phyloP scores from a whole-genome alignment of 23 tunicate genomes.

The Botrylloides violaceus region DNA sequence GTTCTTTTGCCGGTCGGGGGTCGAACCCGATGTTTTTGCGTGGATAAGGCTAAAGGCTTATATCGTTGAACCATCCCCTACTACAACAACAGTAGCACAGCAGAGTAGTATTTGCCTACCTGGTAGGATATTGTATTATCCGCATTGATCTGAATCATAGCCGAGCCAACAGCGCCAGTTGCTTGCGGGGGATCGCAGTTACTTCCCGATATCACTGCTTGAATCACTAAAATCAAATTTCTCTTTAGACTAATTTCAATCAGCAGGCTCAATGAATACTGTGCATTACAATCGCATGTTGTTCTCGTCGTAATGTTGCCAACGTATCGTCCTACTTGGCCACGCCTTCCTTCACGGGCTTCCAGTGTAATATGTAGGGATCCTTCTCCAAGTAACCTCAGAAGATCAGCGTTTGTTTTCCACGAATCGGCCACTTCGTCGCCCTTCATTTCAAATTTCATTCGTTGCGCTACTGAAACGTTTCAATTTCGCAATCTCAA shows the following conservation, averaged over 20 bases:
- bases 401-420: constrained; percentile 55
- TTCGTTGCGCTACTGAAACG: not conserved
- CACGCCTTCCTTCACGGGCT: constrained; percentile 8
- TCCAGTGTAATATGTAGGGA: constrained; percentile 30
- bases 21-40: too few species aligned
- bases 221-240: constrained; percentile 25
- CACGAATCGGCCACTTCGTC: constrained; percentile 56
- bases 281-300: constrained; percentile 44
- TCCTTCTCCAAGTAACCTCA: constrained; percentile 39
- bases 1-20: too few species aligned
- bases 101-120: constrained; percentile 20
- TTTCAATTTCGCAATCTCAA: not conserved
- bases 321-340: not conserved
- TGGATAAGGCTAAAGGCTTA: too few species aligned
- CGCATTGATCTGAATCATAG: constrained; percentile 30
- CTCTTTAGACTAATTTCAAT: not conserved
- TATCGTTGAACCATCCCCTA: too few species aligned
- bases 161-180: constrained; percentile 78
- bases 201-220: constrained; percentile 73
- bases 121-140: constrained; percentile 57
- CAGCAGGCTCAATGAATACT: not conserved
- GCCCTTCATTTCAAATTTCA: constrained; percentile 10
- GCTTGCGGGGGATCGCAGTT: constrained; percentile 45
- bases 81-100: too few species aligned
- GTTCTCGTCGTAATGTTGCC: constrained; percentile 40